phyloP scores from a whole-genome alignment of 2,113 vertebrate species.

The Sprattus sprattus region DNA sequence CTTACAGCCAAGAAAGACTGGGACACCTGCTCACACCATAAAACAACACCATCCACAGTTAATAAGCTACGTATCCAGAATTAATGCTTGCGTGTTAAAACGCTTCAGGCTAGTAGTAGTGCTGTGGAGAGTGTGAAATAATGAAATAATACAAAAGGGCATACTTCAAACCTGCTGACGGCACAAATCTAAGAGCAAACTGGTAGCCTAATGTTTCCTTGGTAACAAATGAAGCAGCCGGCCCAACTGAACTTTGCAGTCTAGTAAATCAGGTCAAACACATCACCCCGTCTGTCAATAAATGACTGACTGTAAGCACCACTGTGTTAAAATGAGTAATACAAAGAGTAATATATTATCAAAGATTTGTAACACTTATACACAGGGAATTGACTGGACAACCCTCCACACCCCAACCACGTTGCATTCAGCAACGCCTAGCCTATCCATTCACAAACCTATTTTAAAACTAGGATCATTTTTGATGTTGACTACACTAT shows the following conservation, averaged over 20 bases:
- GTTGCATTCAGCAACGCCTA: background rate
- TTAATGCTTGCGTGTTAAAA: background rate
- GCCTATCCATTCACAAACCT: background rate
- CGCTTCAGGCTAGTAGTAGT: conserved; percentile 12
- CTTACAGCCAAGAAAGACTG: background rate
- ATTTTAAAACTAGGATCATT: background rate
- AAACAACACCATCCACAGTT: background rate
- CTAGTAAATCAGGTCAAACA: conserved; percentile 62
- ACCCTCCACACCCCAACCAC: background rate
- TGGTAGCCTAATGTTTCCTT: conserved; percentile 62
- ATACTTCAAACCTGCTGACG: conserved; percentile 15
- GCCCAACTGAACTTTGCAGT: conserved; percentile 59
- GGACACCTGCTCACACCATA: background rate
- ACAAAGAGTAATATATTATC: background rate
- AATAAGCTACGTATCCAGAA: background rate
- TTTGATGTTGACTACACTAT: background rate
- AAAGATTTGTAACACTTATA: too few relatives aligned
- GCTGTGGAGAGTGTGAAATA: background rate
- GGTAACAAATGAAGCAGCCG: conserved; percentile 58
- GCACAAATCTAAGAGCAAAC: conserved; percentile 3
- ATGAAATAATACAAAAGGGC: conserved; percentile 15
- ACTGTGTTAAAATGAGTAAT: background rate
- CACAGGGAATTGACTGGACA: too few relatives aligned
- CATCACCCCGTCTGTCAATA: conserved; percentile 55
- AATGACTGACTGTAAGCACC: conserved; percentile 60